These are phyloP conservation scores for Platysteira castanea DNA, from an alignment of 2,113 vertebrate species.

Conservation along the genomic window DNA sequence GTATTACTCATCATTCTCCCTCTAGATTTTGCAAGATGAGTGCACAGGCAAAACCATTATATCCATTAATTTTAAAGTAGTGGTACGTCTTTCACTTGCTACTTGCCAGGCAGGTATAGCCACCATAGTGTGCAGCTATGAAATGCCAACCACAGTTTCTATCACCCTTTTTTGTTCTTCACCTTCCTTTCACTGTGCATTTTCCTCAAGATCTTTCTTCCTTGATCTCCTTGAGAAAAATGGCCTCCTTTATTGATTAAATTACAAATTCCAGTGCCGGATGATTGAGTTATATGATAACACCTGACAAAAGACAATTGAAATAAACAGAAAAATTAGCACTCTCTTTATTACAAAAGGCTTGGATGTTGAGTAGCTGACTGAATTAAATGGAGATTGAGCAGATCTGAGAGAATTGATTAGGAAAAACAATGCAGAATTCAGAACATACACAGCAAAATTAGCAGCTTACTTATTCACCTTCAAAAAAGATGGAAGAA, in stretches of 20 bases:
- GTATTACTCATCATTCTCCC: background rate
- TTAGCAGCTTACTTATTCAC: background rate
- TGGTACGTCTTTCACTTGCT: background rate
- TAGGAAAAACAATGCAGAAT: conserved; percentile 8
- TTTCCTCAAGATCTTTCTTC: conserved; percentile 26
- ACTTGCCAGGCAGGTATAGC: background rate
- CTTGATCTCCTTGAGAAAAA: conserved; percentile 36
- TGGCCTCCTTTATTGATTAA: conserved; percentile 53
- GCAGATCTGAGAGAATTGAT: conserved; percentile 26
- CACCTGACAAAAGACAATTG: background rate
- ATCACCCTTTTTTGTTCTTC: background rate
- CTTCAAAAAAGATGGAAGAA: background rate
- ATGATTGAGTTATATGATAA: conserved; percentile 56
- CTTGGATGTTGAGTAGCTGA: conserved; percentile 37
- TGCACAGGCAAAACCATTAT: background rate
- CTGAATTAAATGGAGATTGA: conserved; percentile 51
- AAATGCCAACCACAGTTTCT: background rate
- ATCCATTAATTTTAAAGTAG: background rate
- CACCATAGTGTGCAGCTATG: background rate
- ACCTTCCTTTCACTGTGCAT: background rate
- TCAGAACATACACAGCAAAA: background rate
- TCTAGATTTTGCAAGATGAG: background rate
- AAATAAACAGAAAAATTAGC: conserved; percentile 58
- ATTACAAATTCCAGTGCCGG: conserved; percentile 20
- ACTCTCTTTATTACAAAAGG: conserved; percentile 32